Evolutionary conservation across 2,888 invertebrate genomes (phyloP).

Genomic region (Boloria selene): DNA sequence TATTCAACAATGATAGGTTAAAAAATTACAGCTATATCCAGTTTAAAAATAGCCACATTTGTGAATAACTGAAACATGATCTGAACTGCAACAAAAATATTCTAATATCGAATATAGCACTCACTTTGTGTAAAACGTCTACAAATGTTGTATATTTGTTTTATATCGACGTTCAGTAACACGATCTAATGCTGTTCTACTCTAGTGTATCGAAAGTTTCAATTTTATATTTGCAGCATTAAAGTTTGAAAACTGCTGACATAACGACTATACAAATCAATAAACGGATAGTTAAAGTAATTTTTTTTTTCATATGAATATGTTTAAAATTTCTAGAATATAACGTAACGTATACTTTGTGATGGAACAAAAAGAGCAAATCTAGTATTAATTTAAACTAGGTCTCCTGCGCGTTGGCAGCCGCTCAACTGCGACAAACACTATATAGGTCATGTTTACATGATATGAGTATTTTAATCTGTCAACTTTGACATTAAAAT

Average conservation of each 20-base stretch:
- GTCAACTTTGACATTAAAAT: slow-evolving; percentile 39
- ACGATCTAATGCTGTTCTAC: slow-evolving; percentile 13
- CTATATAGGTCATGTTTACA: slow-evolving; percentile 41
- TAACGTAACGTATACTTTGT: not conserved
- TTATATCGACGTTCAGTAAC: slow-evolving; percentile 9
- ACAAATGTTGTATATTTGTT: not conserved
- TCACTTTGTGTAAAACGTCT: not conserved
- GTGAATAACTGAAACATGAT: too few species aligned
- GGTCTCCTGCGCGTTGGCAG: slow-evolving; percentile 38
- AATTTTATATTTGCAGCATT: slow-evolving; percentile 24
- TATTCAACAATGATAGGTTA: too few species aligned
- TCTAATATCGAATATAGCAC: too few species aligned
- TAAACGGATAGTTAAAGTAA: too few species aligned
- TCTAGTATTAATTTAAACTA: slow-evolving; percentile 28
- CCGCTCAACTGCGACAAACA: slow-evolving; percentile 36
- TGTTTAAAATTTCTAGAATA: not conserved
- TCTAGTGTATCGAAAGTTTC: slow-evolving; percentile 16
- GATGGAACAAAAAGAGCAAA: slow-evolving; percentile 14
- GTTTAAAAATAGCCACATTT: too few species aligned
- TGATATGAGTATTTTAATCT: slow-evolving; percentile 37
- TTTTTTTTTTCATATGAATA: too few species aligned
- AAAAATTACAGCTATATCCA: too few species aligned
- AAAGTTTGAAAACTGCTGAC: slow-evolving; percentile 14
- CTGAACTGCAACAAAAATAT: too few species aligned
- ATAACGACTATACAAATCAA: too few species aligned